Conservation (phyloP, 2,797 vertebrate species). For the Mormyrops boulengeri region DNA sequence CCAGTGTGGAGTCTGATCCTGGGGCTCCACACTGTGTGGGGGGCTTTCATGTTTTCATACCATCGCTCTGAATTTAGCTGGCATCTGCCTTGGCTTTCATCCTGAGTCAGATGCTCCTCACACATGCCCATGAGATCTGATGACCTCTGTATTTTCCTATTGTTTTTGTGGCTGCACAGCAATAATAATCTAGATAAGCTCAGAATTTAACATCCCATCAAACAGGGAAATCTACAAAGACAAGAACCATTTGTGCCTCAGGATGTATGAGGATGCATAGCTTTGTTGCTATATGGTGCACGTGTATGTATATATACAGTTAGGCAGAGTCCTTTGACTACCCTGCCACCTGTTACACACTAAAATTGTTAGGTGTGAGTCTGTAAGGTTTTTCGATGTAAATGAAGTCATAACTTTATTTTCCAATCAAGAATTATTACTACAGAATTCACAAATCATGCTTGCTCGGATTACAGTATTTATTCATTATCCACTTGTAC, state of each 20-base stretch:
- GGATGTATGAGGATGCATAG: background rate
- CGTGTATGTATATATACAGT: background rate
- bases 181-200: background rate
- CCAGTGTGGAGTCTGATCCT: background rate
- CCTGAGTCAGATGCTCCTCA: background rate
- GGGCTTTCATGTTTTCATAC: background rate
- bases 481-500: conserved; percentile 10
- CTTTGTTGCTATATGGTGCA: background rate
- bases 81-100: background rate
- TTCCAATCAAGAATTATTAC: background rate
- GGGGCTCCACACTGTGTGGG: background rate
- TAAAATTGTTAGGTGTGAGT: background rate
- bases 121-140: background rate
- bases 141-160: background rate
- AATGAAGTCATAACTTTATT: background rate
- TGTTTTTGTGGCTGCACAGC: background rate
- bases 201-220: background rate
- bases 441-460: background rate
- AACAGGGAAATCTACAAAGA: background rate
- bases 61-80: conserved; percentile 9
- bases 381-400: background rate
- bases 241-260: background rate
- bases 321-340: background rate
- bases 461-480: conserved; percentile 17
- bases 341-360: background rate